Evolutionary conservation across 2,113 vertebrate genomes (phyloP).

Genomic region (Hucho hucho): DNA sequence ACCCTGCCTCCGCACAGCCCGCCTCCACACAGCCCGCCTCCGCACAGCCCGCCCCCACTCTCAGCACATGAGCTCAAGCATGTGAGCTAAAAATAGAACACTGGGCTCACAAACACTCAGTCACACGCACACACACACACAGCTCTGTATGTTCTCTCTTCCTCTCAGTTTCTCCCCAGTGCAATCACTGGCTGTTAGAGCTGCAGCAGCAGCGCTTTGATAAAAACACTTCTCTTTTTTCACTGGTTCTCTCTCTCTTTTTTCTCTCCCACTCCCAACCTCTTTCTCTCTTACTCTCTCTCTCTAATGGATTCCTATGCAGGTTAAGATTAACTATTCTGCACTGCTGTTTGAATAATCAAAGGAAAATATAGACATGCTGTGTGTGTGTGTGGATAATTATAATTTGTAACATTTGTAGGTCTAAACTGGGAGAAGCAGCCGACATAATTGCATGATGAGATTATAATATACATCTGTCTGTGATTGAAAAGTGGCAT

Average conservation of each 20-base stretch:
- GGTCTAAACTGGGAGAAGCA: background rate
- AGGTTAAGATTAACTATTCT: background rate
- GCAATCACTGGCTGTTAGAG: slow-evolving; percentile 21
- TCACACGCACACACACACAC: background rate
- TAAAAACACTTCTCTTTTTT: slow-evolving; percentile 2
- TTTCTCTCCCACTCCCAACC: background rate
- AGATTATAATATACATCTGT: background rate
- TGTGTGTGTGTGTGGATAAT: background rate
- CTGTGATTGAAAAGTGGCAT: background rate
- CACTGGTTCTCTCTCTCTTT: background rate
- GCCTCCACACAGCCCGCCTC: slow-evolving; percentile 13
- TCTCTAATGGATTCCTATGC: background rate
- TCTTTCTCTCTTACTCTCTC: background rate
- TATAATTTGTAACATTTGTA: background rate
- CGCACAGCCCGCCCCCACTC: background rate
- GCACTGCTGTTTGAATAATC: background rate
- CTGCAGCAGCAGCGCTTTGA: slow-evolving; percentile 17
- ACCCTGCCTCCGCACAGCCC: slow-evolving; percentile 9
- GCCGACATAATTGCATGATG: background rate
- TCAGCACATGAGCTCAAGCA: slow-evolving; percentile 18
- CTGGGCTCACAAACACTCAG: background rate
- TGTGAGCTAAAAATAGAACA: slow-evolving; percentile 38
- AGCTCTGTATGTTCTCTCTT: background rate
- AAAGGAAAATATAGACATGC: background rate
- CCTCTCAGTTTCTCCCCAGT: slow-evolving; percentile 14